Percentiles rank a stretch among this genome's conserved stretches.
Evolutionary conservation across 2,113 vertebrate species (phyloP).

Genomic region (Emydocephalus ijimae): DNA sequence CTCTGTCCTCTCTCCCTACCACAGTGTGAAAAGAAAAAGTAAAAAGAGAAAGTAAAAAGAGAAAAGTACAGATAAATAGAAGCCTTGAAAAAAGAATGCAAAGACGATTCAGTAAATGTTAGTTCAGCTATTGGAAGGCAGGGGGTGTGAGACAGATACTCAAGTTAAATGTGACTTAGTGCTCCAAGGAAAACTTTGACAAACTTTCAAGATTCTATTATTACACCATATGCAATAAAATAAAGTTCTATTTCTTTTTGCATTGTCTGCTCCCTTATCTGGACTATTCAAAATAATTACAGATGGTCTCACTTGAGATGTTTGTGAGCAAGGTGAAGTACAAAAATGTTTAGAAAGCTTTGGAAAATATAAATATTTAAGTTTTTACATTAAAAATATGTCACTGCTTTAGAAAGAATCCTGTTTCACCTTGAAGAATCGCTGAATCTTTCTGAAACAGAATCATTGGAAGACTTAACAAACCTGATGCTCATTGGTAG

Average conservation of each 20-base stretch:
- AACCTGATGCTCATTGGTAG: not conserved
- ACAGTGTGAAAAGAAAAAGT: not conserved
- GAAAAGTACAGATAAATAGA: not conserved
- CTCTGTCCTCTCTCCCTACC: not conserved
- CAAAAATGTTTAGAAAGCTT: not conserved
- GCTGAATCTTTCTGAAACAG: not conserved
- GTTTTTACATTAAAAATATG: not conserved
- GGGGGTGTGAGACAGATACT: not conserved
- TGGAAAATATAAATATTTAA: not conserved
- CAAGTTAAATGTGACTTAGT: not conserved
- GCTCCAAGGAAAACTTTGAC: not conserved
- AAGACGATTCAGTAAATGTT: not conserved
- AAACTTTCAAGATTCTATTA: not conserved
- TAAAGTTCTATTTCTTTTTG: not conserved
- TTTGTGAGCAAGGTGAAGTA: not conserved
- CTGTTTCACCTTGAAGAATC: not conserved
- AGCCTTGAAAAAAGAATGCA: not conserved
- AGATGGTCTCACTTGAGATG: not conserved
- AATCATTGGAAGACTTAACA: not conserved
- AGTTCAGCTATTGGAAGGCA: not conserved
- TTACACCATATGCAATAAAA: not conserved
- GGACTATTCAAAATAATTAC: not conserved
- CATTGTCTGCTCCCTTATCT: not conserved
- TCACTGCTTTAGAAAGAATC: not conserved
- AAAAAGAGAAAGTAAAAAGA: not conserved